phyloP scores from a whole-genome alignment of 2,113 vertebrate species.

The Myotis davidii region DNA sequence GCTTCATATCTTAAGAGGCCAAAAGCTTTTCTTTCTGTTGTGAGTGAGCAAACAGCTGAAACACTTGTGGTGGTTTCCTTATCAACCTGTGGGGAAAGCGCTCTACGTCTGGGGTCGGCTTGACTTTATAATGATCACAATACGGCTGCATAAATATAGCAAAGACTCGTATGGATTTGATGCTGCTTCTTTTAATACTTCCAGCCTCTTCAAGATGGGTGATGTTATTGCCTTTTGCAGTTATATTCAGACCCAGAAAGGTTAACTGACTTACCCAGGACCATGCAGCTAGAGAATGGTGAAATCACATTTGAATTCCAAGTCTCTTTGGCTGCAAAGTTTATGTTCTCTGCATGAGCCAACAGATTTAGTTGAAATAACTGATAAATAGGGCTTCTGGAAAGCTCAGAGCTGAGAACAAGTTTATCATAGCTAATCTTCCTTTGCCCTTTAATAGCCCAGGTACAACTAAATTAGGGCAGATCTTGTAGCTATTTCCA shows the following conservation, averaged over 20 bases:
- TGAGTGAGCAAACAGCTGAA: neutral
- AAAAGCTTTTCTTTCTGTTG: neutral
- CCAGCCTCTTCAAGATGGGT: neutral
- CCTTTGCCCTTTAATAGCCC: neutral
- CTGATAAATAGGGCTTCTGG: neutral
- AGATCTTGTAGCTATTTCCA: neutral
- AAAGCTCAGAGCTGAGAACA: neutral
- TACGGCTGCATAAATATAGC: neutral
- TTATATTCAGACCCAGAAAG: neutral
- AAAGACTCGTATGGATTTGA: neutral
- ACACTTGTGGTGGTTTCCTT: neutral
- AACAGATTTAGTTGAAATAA: neutral
- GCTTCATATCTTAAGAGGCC: neutral
- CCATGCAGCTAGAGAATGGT: neutral
- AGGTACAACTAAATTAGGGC: neutral
- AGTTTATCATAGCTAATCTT: neutral
- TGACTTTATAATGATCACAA: neutral
- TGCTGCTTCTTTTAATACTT: conserved; percentile 11
- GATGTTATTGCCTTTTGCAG: neutral
- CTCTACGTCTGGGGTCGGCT: neutral
- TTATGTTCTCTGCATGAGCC: neutral
- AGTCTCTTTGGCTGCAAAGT: neutral
- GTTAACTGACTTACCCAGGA: neutral
- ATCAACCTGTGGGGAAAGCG: neutral
- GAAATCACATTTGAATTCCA: neutral